These are phyloP conservation scores for Microtus pennsylvanicus DNA, from an alignment of 2,113 vertebrate genomes.

Conservation along the genomic window DNA sequence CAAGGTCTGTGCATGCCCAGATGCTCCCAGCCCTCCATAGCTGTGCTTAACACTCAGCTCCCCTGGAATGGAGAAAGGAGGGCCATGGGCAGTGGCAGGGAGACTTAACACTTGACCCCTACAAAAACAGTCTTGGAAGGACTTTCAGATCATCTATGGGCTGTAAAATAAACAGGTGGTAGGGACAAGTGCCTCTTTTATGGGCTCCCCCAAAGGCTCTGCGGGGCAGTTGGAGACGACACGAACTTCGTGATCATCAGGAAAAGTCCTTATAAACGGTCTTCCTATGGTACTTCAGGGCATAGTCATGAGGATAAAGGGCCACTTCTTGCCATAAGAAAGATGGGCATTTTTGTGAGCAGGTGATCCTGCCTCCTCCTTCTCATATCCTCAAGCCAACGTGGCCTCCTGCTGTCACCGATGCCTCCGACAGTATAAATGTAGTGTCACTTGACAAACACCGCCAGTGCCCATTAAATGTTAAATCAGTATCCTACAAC, in stretches of 20 bases:
- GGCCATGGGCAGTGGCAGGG: rapidly evolving
- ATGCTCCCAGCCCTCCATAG: rapidly evolving
- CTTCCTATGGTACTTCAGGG: neutral
- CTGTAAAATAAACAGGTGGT: neutral
- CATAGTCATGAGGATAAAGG: neutral
- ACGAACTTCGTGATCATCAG: neutral
- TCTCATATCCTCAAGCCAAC: rapidly evolving
- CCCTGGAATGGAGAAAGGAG: neutral
- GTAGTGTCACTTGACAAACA: neutral
- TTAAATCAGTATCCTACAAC: neutral
- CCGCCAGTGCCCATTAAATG: too few relatives aligned
- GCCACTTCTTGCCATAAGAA: rapidly evolving
- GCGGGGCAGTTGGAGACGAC: rapidly evolving
- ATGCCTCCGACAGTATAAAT: neutral
- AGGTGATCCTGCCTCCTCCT: neutral
- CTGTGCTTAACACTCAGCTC: rapidly evolving
- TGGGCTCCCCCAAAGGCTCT: too few relatives aligned
- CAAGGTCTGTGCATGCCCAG: rapidly evolving
- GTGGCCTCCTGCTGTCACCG: rapidly evolving
- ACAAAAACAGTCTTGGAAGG: rapidly evolving
- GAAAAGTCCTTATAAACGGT: neutral
- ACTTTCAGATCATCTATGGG: rapidly evolving
- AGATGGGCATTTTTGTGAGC: neutral
- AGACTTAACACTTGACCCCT: neutral
- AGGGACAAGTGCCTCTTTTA: neutral